These are phyloP conservation scores for Lasioglossum baleicum DNA, from an alignment of 1,140 invertebrate genomes.

Conservation along the genomic window DNA sequence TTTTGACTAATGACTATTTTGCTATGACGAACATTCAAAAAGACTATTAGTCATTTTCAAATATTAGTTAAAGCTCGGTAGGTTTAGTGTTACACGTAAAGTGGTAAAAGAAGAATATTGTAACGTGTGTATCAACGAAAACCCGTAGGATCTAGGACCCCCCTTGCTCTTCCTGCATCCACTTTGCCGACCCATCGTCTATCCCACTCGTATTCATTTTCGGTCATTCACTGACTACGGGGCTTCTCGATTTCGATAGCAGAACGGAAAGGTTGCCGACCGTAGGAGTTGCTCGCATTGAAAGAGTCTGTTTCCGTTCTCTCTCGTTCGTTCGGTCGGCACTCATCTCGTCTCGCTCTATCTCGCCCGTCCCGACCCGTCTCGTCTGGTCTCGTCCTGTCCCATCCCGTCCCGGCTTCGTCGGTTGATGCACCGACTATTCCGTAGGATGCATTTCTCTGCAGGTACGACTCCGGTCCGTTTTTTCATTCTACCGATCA, in stretches of 20 bases:
- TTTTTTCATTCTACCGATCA: conserved; percentile 70
- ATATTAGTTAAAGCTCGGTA: too few relatives aligned
- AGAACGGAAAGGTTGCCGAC: conserved; percentile 40
- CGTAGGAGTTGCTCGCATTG: conserved; percentile 39
- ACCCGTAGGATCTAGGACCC: background rate
- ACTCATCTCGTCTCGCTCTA: background rate
- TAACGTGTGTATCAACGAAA: background rate
- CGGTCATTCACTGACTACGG: conserved; percentile 38
- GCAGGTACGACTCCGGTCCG: conserved; percentile 66
- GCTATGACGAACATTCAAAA: too few relatives aligned
- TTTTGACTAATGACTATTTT: too few relatives aligned
- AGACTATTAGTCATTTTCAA: too few relatives aligned
- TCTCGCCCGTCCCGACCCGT: too few relatives aligned
- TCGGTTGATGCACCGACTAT: conserved; percentile 46
- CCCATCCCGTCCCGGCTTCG: background rate
- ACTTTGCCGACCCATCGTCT: background rate
- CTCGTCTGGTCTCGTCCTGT: background rate
- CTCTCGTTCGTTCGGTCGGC: background rate
- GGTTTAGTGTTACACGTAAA: too few relatives aligned
- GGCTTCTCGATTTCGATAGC: conserved; percentile 19
- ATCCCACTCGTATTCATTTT: background rate
- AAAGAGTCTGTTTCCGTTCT: conserved; percentile 16
- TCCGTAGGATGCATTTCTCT: conserved; percentile 51
- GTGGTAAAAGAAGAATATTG: background rate
- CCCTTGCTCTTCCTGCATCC: background rate